Base-by-base conservation (phyloP, 2,113 vertebrate genomes). In the Gymnogyps californianus region DNA sequence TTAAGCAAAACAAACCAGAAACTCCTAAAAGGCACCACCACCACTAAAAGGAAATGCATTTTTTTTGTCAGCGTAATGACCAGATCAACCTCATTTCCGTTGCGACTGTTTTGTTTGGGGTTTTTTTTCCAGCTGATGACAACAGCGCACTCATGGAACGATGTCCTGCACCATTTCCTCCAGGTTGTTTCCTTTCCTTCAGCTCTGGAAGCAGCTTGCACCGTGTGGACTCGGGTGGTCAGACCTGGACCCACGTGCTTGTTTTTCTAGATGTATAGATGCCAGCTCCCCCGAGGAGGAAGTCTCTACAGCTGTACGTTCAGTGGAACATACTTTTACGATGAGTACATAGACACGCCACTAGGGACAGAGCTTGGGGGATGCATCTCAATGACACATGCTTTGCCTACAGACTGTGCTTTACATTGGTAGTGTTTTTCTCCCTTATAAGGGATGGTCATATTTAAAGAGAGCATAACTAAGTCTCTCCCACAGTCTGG, bases 391-490 rank as follows among this genome's bases (percentile, higher is more conserved):
- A 54, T 82, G 93, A 95, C 76, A 96, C 93, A 82, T 40, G 40
- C 87, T 75, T 75, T 75, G 87, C 83, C 13, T 54, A 10, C 36
- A 32, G 40, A 22, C 38, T 62, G 36, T 3, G 16, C n/a, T 81
- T 57, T 6, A 42, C 8, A 0, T 25, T 46, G 40, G 38, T 10
- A 40, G 12, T 90, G 42, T 40, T 83, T 89, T 91, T 96, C 76
- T 90, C 62, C 95, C 96, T 90, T 95, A 84, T 94, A 97, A 93
- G 90, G 95, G 40, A 28, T 10, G 67, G 36, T 91, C n/a, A 21
- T 13, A 62, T 46, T 75, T 62, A 57, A 42, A 18, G 25, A 80
- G 26, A 34, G 10, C 15, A 10, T 31, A 34, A 81, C 49, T 16
- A 38, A 67, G 15, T 52, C 19, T 77, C 65, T 58, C 57, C 17